Percentiles rank a stretch among this genome's conserved stretches.
Conservation (phyloP, 2,888 invertebrate genomes). For the Amblyjoppa proteus region DNA sequence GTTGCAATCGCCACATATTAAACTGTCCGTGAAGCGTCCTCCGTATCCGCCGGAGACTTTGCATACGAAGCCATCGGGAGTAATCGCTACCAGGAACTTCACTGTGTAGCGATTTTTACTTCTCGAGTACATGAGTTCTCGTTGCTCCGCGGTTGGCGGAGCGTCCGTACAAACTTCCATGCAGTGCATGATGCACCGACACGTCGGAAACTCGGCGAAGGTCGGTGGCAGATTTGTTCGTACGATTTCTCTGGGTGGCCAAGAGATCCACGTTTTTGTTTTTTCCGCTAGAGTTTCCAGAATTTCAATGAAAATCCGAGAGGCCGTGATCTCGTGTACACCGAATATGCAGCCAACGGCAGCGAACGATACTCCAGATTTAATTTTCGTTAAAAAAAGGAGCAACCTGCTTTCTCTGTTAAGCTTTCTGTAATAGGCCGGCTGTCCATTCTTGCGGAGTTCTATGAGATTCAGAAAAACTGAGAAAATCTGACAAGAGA, state of each 20-base stretch:
- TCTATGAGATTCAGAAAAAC: conserved; percentile 57
- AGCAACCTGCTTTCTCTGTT: conserved; percentile 52
- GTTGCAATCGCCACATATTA: conserved; percentile 70
- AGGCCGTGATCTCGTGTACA: conserved; percentile 46
- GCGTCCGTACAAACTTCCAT: conserved; percentile 61
- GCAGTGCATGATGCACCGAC: conserved; percentile 63
- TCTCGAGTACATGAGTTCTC: conserved; percentile 64
- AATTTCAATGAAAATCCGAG: conserved; percentile 60
- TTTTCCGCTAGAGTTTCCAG: conserved; percentile 56
- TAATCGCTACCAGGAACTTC: conserved; percentile 68
- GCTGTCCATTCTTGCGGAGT: conserved; percentile 47
- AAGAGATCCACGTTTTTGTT: conserved; percentile 67
- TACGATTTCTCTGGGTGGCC: conserved; percentile 64
- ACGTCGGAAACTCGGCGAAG: conserved; percentile 59
- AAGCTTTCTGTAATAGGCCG: conserved; percentile 51
- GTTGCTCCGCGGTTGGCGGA: conserved; percentile 62
- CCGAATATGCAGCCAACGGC: conserved; percentile 62
- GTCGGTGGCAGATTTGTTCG: conserved; percentile 56
- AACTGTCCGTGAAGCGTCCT: conserved; percentile 67
- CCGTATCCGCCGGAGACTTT: conserved; percentile 72
- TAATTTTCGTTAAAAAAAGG: conserved; percentile 65
- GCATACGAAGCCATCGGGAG: conserved; percentile 68
- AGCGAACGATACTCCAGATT: conserved; percentile 61
- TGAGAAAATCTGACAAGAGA: conserved; percentile 37
- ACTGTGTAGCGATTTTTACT: conserved; percentile 65